Percentiles rank a stretch among this genome's conserved stretches.
Conservation (phyloP, 53 echinoderm and acorn worm species). For the Paracentrotus lividus region DNA sequence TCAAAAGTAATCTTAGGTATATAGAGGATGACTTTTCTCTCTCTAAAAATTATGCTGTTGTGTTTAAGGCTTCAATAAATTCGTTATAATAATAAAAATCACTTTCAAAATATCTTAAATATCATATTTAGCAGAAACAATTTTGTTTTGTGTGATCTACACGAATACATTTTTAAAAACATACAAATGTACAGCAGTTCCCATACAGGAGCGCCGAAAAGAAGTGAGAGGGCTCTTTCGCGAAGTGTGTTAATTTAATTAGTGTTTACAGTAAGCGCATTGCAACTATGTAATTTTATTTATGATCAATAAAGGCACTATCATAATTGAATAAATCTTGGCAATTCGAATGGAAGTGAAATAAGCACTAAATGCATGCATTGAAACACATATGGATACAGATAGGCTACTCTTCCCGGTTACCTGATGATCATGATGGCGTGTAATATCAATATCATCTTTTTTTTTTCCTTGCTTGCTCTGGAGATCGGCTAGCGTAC, state of each 20-base stretch:
- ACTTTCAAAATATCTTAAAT: too few species aligned
- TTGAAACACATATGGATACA: neutral
- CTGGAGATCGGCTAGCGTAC: too few species aligned
- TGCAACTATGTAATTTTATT: neutral
- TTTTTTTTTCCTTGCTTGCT: too few species aligned
- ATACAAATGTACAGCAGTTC: too few species aligned
- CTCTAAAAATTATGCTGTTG: neutral
- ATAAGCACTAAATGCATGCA: neutral
- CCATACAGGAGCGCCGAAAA: neutral
- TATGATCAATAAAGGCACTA: neutral
- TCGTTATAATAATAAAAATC: too few species aligned
- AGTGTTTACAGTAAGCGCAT: neutral
- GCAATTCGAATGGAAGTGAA: neutral
- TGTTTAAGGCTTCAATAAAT: neutral
- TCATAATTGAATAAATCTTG: neutral
- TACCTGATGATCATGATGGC: too few species aligned
- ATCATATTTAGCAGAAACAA: neutral
- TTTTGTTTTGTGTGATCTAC: neutral
- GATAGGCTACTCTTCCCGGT: too few species aligned
- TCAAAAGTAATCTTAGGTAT: neutral
- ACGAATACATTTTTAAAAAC: too few species aligned
- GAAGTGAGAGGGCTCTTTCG: neutral
- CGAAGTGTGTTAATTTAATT: neutral
- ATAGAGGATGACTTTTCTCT: neutral
- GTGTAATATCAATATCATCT: too few species aligned